These are phyloP conservation scores for Trachelus tabidus DNA, from an alignment of 2,888 invertebrate genomes.

Conservation along the genomic window DNA sequence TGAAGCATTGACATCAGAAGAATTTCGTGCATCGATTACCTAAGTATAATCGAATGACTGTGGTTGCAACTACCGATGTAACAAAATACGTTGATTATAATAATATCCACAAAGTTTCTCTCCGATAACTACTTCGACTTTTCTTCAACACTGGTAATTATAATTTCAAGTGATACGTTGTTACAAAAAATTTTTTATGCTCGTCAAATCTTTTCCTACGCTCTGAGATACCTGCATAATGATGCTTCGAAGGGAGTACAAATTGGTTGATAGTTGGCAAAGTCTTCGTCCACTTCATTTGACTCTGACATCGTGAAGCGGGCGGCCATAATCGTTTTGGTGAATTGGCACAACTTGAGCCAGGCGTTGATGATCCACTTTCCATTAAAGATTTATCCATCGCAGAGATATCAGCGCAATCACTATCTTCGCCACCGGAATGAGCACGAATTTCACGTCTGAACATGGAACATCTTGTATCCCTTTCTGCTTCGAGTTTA, in stretches of 20 bases:
- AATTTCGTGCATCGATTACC: slow-evolving; percentile 28
- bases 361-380: slow-evolving; percentile 71
- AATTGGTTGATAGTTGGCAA: slow-evolving; percentile 66
- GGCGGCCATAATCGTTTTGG: slow-evolving; percentile 71
- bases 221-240: slow-evolving; percentile 54
- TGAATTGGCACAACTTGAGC: slow-evolving; percentile 74
- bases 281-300: slow-evolving; percentile 68
- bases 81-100: not conserved
- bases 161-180: not conserved
- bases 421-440: slow-evolving; percentile 73
- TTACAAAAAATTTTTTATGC: not conserved
- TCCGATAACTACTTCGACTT: not conserved
- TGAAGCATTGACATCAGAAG: slow-evolving; percentile 9
- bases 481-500: slow-evolving; percentile 53
- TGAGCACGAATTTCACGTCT: slow-evolving; percentile 69
- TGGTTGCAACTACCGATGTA: slow-evolving; percentile 2
- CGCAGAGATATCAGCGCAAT: slow-evolving; percentile 57
- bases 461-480: slow-evolving; percentile 39
- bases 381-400: slow-evolving; percentile 58
- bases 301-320: slow-evolving; percentile 57
- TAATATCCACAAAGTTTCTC: not conserved
- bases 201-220: not conserved
- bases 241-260: slow-evolving; percentile 57
- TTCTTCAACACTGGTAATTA: not conserved
- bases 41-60: slow-evolving; percentile 16